Base-by-base conservation (phyloP, 2,113 vertebrate genomes). In the Falcunculus frontatus region DNA sequence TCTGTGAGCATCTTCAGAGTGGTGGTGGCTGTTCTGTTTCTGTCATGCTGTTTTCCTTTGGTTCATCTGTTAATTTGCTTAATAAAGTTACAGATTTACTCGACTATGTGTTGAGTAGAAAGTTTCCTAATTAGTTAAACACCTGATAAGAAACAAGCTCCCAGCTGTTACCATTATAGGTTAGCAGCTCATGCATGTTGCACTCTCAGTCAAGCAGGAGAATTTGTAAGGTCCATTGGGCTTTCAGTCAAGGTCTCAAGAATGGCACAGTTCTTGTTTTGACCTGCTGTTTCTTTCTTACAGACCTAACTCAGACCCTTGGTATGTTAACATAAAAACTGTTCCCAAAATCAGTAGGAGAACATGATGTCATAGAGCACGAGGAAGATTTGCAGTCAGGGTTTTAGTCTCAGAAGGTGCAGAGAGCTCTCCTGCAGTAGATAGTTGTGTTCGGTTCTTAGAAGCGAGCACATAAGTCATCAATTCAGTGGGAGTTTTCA, bases 81-180 rank as follows among this genome's bases (percentile, higher is more conserved):
- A 41, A 27, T 25, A 63, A 64, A 4, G 67, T 49, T 56, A 41
- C 53, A 50, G 47, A 72, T 90, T 80, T 69, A 39, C 25, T 67
- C 5, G 1, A 41, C 18, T 65, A 1, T 23, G 14, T 70, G 29
- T 82, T 0, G 0, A 4, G 19, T 33, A 16, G 27, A 26, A 44
- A 53, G 16, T 35, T 85, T 49, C 62, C 77, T 41, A 25, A 64
- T 32, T 44, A 67, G 23, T 59, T 59, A 47, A 29, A 39, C 6
- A 27, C 25, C 60, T 78, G 44, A 26, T 76, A 44, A 56, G 23
- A 82, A 78, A 35, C 52, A 27, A 76, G 23, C 23, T 94, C 47
- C 73, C 35, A n/a, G 1, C 9, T 55, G 19, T 59, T 47, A 39
- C 30, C 37, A 29, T n/a, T 41, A 5, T 2, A 30, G 33, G 25